Base-by-base conservation (phyloP, 30 jellyfish, hydroid and myxozoan genomes). In the Nemopilema nomurai region DNA sequence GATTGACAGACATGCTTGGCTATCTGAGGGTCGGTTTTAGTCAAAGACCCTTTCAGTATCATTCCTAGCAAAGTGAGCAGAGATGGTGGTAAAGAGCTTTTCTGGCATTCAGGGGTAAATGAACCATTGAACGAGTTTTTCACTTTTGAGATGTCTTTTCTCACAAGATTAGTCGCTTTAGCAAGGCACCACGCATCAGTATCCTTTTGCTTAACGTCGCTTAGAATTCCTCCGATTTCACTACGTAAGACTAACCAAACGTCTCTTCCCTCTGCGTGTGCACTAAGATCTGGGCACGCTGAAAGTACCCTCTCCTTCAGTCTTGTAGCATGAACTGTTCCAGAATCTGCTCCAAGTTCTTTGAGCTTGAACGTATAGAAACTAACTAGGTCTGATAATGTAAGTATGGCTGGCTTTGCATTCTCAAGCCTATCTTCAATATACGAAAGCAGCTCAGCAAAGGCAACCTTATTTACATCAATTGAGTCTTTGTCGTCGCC, bases 371-470 rank as follows among this genome's bases (percentile, higher is more conserved):
- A n/a, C 28, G 32, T 21, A 51, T 77, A 62, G 62, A 77, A 19
- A 51, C 78, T 33, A 28, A 66, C 90, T 28, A 80, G 71, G 25
- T 28, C 70, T 18, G 69, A 27, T n/a, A 64, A 63, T 31, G 28
- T 62, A 41, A 64, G 72, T 23, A 80, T 49, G 26, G 69, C 70
- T 28, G 32, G 69, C 69, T 64, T 66, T 28, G 24, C 87, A 50
- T 41, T 21, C 28, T 62, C 84, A 27, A 80, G 72, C 21, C 24
- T 18, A 19, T 62, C 84, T 19, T 28, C 70, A 25, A 30, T 62
- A 49, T 64, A 67, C 49, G 70, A 22, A 80, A 32, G 26, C 57
- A 77, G 87, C 67, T 77, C 87, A 49, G 87, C 87, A 77, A 77
- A 77, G 49, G 87, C 87, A 77, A 51, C 83, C 28, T 28, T 53